These are phyloP conservation scores for Probaryconus sp. DNA, from an alignment of 1,140 invertebrate species.

Conservation along the genomic window DNA sequence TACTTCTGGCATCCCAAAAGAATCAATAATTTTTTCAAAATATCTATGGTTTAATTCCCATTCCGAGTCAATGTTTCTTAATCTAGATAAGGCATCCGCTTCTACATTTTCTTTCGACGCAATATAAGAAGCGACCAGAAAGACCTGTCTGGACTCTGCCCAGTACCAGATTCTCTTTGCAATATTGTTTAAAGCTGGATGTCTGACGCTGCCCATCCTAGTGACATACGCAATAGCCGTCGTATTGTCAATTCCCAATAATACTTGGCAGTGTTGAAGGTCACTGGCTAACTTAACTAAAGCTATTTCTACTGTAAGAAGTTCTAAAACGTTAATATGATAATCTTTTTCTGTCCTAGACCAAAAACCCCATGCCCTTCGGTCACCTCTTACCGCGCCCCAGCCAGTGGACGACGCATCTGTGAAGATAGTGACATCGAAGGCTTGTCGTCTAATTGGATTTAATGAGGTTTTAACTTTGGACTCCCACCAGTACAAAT, in stretches of 20 bases:
- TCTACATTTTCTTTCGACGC: conserved; percentile 15
- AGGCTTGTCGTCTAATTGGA: background rate
- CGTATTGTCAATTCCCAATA: conserved; percentile 28
- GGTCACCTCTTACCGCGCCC: conserved; percentile 1
- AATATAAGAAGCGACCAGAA: conserved; percentile 36
- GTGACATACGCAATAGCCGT: conserved; percentile 23
- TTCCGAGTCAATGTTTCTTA: conserved; percentile 33
- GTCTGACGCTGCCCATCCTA: conserved; percentile 12
- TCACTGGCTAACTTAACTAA: background rate
- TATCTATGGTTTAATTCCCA: conserved; percentile 2
- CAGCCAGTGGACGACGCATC: conserved; percentile 2
- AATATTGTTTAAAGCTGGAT: conserved; percentile 2
- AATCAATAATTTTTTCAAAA: conserved; percentile 5
- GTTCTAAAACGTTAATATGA: background rate
- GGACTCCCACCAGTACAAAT: conserved; percentile 4
- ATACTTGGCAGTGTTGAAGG: conserved; percentile 5
- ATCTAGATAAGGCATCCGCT: conserved; percentile 22
- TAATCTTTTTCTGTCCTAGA: background rate
- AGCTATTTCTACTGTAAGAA: background rate
- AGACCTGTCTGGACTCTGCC: conserved; percentile 27
- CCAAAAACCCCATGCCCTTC: background rate
- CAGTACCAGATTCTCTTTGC: conserved; percentile 19
- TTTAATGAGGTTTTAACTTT: background rate
- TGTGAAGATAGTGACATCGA: background rate
- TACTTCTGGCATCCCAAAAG: conserved; percentile 16